Base-by-base conservation (phyloP, 2,888 invertebrate genomes). In the Matsumyia berberina region DNA sequence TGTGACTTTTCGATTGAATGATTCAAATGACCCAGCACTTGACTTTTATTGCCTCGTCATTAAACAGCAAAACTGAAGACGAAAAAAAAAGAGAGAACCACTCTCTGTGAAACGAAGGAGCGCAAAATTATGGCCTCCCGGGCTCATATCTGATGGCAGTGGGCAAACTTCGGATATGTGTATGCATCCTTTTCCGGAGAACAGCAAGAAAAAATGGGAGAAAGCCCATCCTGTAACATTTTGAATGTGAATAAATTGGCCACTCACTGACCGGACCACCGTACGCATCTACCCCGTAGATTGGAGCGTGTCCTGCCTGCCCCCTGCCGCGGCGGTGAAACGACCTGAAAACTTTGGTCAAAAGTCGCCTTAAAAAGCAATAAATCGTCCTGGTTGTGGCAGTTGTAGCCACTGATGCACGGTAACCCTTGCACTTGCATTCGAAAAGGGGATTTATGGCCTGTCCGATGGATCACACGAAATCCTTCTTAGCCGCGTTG, bases 321-420 rank as follows among this genome's bases (percentile, higher is more conserved):
- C 11, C 31, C 55, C 24, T 67, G 51, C 33, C 24, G 46, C 67
- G 46, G 46, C 67, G 46, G 62, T 67, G 78, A 85, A 85, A 86
- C 83, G 87, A 87, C 79, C 82, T 85, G 85, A 82, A 86, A 87
- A 83, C 86, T 83, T 74, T 77, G 80, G 86, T 83, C 87, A 80
- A 87, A 86, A 86, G 87, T 86, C 83, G 74, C 80, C 87, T 78
- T 86, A 86, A 87, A 86, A 85, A 74, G 83, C 86, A 81, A 86
- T 87, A 87, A 86, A 87, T 86, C 83, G 77, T 81, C 49, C 49
- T 55, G 39, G 35, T 24, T 83, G 53, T 83, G 78, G 78, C 49
- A 67, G 1, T 24, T 1, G 70, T 31, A 31, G 31, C 42, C 55
- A 9, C 17, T 53, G 66, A 15, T 57, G 67, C 67, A 55, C 35